Conservation (phyloP, 1,140 invertebrate genomes). For the Apis dorsata region DNA sequence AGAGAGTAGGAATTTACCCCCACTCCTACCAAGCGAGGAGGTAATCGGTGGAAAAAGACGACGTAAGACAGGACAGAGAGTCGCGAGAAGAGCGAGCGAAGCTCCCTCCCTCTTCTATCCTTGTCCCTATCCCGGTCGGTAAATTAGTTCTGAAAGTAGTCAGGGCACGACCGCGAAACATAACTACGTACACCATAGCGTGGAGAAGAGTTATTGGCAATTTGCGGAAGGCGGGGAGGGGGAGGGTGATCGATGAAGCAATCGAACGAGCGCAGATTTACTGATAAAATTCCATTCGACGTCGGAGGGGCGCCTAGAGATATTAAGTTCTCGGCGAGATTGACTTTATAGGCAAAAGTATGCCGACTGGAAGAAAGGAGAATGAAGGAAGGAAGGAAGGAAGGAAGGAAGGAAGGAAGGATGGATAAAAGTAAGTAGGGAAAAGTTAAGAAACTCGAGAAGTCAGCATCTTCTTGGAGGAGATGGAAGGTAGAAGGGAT, state of each 20-base stretch:
- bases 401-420: slow-evolving; percentile 4
- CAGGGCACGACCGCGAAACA: slow-evolving; percentile 45
- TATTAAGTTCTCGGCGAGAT: slow-evolving; percentile 60
- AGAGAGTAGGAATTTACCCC: neutral
- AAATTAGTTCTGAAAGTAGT: slow-evolving; percentile 54
- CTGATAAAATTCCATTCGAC: slow-evolving; percentile 51
- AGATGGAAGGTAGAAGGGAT: slow-evolving; percentile 30
- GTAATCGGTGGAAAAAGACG: slow-evolving; percentile 1
- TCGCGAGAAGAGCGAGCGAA: too few relatives aligned
- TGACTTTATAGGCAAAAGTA: slow-evolving; percentile 55
- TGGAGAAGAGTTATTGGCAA: slow-evolving; percentile 47
- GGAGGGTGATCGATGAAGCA: slow-evolving; percentile 29
- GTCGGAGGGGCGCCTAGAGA: slow-evolving; percentile 28
- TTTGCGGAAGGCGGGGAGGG: neutral
- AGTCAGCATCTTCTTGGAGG: slow-evolving; percentile 58
- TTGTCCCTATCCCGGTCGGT: slow-evolving; percentile 4
- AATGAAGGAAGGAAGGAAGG: neutral
- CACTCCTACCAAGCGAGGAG: too few relatives aligned
- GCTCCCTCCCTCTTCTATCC: neutral
- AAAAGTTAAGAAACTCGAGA: slow-evolving; percentile 65
- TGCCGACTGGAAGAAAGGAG: slow-evolving; percentile 25
- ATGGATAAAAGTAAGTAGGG: slow-evolving; percentile 50
- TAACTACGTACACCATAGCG: slow-evolving; percentile 25
- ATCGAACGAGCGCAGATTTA: slow-evolving; percentile 44
- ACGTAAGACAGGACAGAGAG: neutral